Percentiles rank a stretch among this genome's conserved stretches.
These are phyloP conservation scores for Pterostichus niger DNA, from an alignment of 2,888 invertebrate species.

Conservation along the genomic window DNA sequence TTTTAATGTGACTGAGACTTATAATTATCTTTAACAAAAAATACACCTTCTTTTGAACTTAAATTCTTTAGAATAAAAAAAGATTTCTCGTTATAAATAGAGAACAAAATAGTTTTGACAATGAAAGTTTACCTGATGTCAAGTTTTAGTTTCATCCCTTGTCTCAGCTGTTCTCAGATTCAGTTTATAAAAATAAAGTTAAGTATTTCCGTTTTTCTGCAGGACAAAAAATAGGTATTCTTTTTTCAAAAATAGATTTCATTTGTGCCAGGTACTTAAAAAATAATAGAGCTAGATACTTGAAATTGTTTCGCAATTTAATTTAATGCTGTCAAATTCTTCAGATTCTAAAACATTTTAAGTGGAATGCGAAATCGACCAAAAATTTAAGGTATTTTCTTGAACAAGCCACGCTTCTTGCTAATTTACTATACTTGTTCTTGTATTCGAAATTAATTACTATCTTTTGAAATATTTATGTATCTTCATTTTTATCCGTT, in stretches of 20 bases:
- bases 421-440: conserved; percentile 49
- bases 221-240: not conserved
- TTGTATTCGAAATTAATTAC: conserved; percentile 6
- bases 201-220: conserved; percentile 4
- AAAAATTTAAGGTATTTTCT: conserved; percentile 50
- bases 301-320: conserved; percentile 39
- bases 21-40: conserved; percentile 48
- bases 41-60: not conserved
- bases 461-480: conserved; percentile 1
- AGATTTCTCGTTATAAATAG: not conserved
- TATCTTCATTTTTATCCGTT: conserved; percentile 17
- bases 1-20: not conserved
- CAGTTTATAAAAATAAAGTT: conserved; percentile 17
- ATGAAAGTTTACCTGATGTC: conserved; percentile 42
- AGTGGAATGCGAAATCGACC: conserved; percentile 55
- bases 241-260: not conserved
- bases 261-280: conserved; percentile 27
- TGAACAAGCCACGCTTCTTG: conserved; percentile 30
- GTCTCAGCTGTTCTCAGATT: conserved; percentile 1
- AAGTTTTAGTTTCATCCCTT: conserved; percentile 7
- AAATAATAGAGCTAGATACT: conserved; percentile 39
- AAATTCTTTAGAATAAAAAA: not conserved
- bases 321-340: conserved; percentile 42
- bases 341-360: conserved; percentile 19
- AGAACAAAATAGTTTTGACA: conserved; percentile 18